phyloP scores from a whole-genome alignment of 1,140 invertebrate genomes.

The Dolichoris vasculosae region DNA sequence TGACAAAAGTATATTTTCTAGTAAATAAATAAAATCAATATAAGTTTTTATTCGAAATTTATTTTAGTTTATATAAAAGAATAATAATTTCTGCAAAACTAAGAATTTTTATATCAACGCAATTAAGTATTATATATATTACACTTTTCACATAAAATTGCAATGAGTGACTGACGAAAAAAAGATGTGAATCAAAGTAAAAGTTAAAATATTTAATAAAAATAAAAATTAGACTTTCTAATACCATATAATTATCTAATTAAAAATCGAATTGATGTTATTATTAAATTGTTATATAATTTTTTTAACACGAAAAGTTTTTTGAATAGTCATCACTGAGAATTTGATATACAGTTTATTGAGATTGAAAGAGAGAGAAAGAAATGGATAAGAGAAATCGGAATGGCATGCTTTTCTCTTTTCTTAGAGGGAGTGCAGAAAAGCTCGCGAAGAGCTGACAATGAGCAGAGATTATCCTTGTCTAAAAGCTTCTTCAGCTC shows the following conservation, averaged over 20 bases:
- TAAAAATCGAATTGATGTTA: background rate
- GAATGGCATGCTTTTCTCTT: background rate
- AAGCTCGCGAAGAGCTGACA: slow-evolving; percentile 23
- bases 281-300: slow-evolving; percentile 48
- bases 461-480: slow-evolving; percentile 42
- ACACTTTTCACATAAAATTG: too few species aligned
- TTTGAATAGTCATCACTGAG: background rate
- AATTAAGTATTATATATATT: too few species aligned
- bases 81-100: too few species aligned
- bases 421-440: background rate
- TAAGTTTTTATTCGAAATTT: too few species aligned
- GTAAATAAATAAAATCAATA: too few species aligned
- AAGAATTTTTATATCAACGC: too few species aligned
- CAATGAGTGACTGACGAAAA: too few species aligned
- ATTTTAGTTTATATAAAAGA: too few species aligned
- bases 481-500: slow-evolving; percentile 23
- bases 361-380: background rate
- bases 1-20: too few species aligned
- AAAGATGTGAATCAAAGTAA: too few species aligned
- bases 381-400: background rate
- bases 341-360: slow-evolving; percentile 45
- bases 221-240: background rate
- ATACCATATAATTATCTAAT: background rate
- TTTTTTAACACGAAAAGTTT: background rate
- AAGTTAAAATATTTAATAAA: too few species aligned